These are phyloP conservation scores for Patella depressa DNA, from an alignment of 2,888 invertebrate genomes.

Conservation along the genomic window DNA sequence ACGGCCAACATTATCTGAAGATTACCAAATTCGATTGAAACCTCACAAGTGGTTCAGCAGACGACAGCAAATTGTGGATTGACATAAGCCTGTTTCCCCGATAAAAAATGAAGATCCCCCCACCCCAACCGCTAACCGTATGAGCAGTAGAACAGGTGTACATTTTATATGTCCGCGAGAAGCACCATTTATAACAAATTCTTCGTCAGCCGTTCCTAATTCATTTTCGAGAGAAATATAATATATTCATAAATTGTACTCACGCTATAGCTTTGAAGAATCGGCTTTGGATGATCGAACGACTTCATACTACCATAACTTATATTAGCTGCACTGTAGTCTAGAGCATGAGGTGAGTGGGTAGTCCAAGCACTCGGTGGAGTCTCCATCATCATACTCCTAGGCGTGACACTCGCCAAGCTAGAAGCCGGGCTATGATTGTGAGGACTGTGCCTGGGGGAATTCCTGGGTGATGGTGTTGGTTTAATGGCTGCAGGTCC, in stretches of 20 bases:
- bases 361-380: conserved; percentile 43
- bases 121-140: no score
- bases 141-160: no score
- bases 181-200: no score
- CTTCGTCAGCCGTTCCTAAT: no score
- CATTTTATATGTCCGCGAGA: no score
- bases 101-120: no score
- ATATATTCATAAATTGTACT: neutral
- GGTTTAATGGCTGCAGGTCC: conserved; percentile 24
- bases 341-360: conserved; percentile 23
- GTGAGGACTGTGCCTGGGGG: conserved; percentile 29
- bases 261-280: conserved; percentile 59
- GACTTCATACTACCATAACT: conserved; percentile 17
- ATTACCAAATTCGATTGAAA: no score
- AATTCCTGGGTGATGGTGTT: conserved; percentile 23
- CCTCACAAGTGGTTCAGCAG: no score
- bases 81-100: no score
- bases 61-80: no score
- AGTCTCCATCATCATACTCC: conserved; percentile 39
- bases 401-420: conserved; percentile 54
- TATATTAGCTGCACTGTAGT: conserved; percentile 12
- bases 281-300: conserved; percentile 47
- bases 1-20: no score
- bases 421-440: conserved; percentile 52
- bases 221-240: no score